A percentile compares a stretch with the other conserved stretches of the same genome.
Evolutionary conservation across 2,888 invertebrate species (phyloP).

Genomic region (Eristalinus sepulchralis): DNA sequence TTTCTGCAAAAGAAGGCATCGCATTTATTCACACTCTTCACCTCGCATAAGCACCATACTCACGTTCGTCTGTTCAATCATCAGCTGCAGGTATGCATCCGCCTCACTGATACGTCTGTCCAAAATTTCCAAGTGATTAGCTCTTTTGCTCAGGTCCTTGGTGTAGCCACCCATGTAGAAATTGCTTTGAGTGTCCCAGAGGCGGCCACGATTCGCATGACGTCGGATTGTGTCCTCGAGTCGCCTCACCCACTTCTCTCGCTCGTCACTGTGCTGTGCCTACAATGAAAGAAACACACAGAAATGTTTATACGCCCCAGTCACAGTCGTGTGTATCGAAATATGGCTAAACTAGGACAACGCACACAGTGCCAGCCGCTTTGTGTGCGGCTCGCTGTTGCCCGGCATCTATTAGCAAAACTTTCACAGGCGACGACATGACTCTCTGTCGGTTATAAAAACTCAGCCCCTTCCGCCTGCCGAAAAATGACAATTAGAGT

Average conservation of each 20-base stretch:
- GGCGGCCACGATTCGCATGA: conserved; percentile 85
- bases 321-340: conserved; percentile 22
- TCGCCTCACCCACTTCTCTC: conserved; percentile 97
- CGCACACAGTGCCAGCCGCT: conserved; percentile 8
- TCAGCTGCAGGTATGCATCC: conserved; percentile 96
- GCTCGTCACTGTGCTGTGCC: conserved; percentile 95
- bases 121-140: conserved; percentile 85
- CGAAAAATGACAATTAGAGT: conserved; percentile 61
- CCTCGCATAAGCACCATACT: conserved; percentile 73
- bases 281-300: conserved; percentile 80
- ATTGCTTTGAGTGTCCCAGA: conserved; percentile 79
- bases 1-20: conserved; percentile 81
- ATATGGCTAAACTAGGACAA: conserved; percentile 49
- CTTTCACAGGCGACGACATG: conserved; percentile 42
- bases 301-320: conserved; percentile 29
- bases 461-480: conserved; percentile 10
- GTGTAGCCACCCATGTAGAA: conserved; percentile 80
- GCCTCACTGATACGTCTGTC: conserved; percentile 96
- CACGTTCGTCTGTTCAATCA: conserved; percentile 95
- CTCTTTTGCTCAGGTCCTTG: conserved; percentile 81
- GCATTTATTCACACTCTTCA: conserved; percentile 39
- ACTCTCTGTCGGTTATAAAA: conserved; percentile 41
- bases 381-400: neutral
- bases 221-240: conserved; percentile 96
- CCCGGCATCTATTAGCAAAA: conserved; percentile 44